Percentiles rank a stretch among this genome's conserved stretches.
phyloP scores from a whole-genome alignment of 1,140 invertebrate genomes.

The Bombus affinis region DNA sequence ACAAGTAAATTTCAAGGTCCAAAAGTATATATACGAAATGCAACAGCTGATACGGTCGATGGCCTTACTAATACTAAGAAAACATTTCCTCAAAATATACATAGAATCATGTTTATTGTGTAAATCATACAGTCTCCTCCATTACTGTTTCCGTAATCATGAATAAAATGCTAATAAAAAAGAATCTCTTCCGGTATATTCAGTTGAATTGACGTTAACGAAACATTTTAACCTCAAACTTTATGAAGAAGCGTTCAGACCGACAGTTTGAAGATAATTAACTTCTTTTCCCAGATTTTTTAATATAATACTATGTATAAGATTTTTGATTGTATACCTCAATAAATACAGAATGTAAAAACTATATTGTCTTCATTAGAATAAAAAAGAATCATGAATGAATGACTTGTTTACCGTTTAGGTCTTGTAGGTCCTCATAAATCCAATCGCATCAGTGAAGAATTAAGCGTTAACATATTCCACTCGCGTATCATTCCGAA shows the following conservation, averaged over 20 bases:
- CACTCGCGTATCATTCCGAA: conserved; percentile 10
- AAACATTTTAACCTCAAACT: conserved; percentile 54
- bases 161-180: neutral
- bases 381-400: neutral
- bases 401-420: conserved; percentile 43
- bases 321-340: no score
- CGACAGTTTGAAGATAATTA: neutral
- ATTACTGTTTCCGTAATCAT: neutral
- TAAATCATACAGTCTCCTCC: neutral
- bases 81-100: neutral
- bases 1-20: neutral
- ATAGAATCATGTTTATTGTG: neutral
- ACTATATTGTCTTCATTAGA: neutral
- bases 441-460: conserved; percentile 6
- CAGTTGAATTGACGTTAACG: neutral
- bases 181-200: neutral
- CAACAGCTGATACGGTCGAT: conserved; percentile 22
- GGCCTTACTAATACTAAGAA: neutral
- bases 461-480: neutral
- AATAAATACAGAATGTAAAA: neutral
- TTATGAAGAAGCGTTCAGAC: neutral
- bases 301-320: neutral
- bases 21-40: neutral
- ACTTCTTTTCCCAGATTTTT: neutral
- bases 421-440: conserved; percentile 28